Conservation (phyloP, 1,140 invertebrate species). For the Papilio dardanus region DNA sequence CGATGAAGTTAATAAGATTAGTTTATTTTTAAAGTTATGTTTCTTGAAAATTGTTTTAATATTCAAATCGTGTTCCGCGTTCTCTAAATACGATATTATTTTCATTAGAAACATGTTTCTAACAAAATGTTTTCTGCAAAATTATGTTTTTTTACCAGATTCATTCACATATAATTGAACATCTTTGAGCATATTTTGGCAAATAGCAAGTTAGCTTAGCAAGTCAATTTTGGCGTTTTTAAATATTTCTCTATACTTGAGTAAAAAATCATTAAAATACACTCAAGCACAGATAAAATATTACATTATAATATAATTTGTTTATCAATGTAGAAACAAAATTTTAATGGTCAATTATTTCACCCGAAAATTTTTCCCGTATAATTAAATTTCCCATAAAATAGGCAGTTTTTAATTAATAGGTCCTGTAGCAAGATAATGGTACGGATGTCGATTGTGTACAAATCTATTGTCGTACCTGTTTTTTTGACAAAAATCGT, state of each 20-base stretch:
- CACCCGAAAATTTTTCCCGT: background rate
- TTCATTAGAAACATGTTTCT: background rate
- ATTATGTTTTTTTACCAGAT: background rate
- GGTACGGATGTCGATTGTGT: slow-evolving; percentile 69
- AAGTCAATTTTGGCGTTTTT: slow-evolving; percentile 2
- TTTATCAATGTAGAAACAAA: background rate
- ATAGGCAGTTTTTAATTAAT: slow-evolving; percentile 57
- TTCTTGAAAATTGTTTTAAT: too few relatives aligned
- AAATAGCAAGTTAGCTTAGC: slow-evolving; percentile 12
- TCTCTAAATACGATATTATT: background rate
- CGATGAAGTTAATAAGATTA: too few relatives aligned
- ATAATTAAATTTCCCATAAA: background rate
- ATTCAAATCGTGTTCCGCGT: background rate
- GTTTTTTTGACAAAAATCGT: slow-evolving; percentile 71
- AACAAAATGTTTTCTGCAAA: background rate
- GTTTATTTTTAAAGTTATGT: too few relatives aligned
- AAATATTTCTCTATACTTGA: background rate
- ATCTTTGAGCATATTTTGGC: slow-evolving; percentile 17
- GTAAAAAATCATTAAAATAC: background rate
- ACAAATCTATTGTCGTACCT: slow-evolving; percentile 73
- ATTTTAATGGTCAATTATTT: background rate
- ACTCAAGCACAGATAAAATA: background rate
- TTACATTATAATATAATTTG: background rate
- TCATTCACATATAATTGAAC: background rate
- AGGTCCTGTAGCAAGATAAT: slow-evolving; percentile 71